Base-by-base conservation (phyloP, 1,140 invertebrate genomes). In the Anthonomus grandis region DNA sequence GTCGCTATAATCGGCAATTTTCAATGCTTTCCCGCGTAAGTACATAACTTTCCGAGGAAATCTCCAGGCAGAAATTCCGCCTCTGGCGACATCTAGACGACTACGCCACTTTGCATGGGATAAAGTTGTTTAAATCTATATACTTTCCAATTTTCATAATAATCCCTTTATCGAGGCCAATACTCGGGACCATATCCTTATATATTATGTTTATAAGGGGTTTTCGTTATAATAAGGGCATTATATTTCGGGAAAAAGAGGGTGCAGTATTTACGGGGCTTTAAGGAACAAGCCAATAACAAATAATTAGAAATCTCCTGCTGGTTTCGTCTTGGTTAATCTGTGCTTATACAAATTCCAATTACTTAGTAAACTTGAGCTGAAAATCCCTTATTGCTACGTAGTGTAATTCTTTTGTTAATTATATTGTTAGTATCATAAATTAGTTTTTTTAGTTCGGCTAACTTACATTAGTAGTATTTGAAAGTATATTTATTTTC, bases 1-100 rank as follows among this genome's bases (percentile, higher is more conserved):
- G 53, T 59, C 58, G 62, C 55, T 63, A 68, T 68, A 68, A 68
- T 66, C 64, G 66, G 59, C 66, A 68, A 68, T 68, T 66, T 68
- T 66, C 63, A 60, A 66, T 66, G 64, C 64, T 59, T 55, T 62
- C 51, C 60, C 56, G 50, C 61, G 53, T 60, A 55, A 67, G 62
- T 68, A 59, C 59, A 68, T 68, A 68, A 68, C 59, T 66, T 60
- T 50, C 15, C 41, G 38, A 50, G 42, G 66, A 68, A 67, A 60
- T 60, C 66, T 59, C 59, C 37, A 8, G 13, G 36, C n/a, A n/a
- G 22, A 48, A 48, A 56, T 41, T 44, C 55, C 62, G 57, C 62
- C 63, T 46, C 58, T 66, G 63, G 66, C 66, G 62, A 68, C 64
- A 68, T 64, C 63, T 66, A 68, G 64, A 65, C 64, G 49, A 64